phyloP scores from a whole-genome alignment of 2,113 vertebrate genomes.

The Piprites chloris region DNA sequence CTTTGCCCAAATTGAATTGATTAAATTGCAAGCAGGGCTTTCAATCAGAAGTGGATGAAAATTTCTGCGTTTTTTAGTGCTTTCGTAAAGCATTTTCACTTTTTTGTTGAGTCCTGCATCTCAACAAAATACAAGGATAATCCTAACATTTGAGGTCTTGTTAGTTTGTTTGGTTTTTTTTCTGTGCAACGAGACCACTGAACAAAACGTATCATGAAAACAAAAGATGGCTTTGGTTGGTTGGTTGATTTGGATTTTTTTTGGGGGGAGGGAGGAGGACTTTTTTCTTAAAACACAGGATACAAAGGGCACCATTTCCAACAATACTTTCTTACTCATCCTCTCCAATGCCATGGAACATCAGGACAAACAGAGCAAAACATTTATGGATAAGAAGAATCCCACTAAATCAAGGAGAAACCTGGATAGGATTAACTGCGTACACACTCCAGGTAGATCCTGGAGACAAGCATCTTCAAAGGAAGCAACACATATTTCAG shows the following conservation, averaged over 20 bases:
- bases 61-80: background rate
- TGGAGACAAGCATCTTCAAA: background rate
- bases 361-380: background rate
- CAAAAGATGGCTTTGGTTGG: background rate
- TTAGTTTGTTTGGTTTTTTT: background rate
- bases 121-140: background rate
- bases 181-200: background rate
- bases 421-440: background rate
- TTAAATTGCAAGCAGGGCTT: background rate
- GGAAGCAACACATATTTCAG: background rate
- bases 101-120: background rate
- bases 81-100: background rate
- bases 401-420: background rate
- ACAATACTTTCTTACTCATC: background rate
- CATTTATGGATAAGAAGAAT: background rate
- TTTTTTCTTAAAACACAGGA: background rate
- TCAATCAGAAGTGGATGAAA: background rate
- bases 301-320: background rate
- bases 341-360: background rate
- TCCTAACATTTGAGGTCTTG: background rate
- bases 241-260: background rate
- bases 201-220: background rate
- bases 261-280: accelerated
- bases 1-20: background rate
- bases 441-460: background rate